Base-by-base conservation (phyloP, 1,140 invertebrate species). In the Octopus sinensis region DNA sequence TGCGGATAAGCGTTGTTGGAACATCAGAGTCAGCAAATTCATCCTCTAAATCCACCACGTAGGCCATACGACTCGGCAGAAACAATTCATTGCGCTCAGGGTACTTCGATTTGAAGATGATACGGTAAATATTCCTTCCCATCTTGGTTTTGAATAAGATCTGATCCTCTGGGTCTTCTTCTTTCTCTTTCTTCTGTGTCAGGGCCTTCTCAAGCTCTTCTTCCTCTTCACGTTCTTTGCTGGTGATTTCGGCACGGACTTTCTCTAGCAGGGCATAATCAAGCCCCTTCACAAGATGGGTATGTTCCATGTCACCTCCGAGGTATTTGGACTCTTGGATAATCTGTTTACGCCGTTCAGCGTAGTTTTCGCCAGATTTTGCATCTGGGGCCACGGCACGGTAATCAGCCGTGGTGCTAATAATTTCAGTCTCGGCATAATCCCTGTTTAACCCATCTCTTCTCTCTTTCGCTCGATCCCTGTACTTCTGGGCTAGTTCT, bases 251-350 rank as follows among this genome's bases (percentile, higher is more conserved):
- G 85, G 95, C 95, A 86, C 88, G 87, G 86, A 97, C 96, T 92
- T 99, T 99, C 90, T 99, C 97, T 77, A 99, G 91, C n/a, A 99
- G 91, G 7, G 98, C 98, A 92, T 98, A 99, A 94, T 99, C 98
- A 10, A 99, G 92, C 91, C 98, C 98, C 92, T 99, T 99, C 79
- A 99, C 98, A 92, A 99, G 98, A 92, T 99, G 98, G 91, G 98
- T 99, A 88, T 99, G 98, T 86, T 99, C 97, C 95, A 99, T 99
- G 91, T 99, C 98, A 94, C 98, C 98, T 89, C 98, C 98, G 92
- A 99, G 95, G 92, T 97, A 99, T 92, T 99, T 99, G 0, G 98
- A 99, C 91, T 99, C 97, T 91, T 99, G 96, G 89, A 99, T 99
- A 92, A 98, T 94, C 89, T 98, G 96, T 56, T 96, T 93, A 71